phyloP scores from a whole-genome alignment of 2,113 vertebrate genomes.

The Galeopterus variegatus region DNA sequence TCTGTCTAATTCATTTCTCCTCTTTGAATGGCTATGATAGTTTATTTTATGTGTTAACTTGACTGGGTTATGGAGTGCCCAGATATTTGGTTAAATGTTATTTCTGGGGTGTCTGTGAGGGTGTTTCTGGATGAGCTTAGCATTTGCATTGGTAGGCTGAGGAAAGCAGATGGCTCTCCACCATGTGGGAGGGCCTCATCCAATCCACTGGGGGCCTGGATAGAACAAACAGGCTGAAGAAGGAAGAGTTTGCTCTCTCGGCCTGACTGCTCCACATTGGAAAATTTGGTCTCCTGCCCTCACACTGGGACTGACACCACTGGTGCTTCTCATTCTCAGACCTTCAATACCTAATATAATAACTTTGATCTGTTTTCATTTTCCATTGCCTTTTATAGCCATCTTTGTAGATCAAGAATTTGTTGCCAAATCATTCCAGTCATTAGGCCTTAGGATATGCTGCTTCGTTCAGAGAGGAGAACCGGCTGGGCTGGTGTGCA shows the following conservation, averaged over 20 bases:
- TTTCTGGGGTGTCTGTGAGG: not conserved
- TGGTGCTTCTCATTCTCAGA: not conserved
- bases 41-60: not conserved
- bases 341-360: not conserved
- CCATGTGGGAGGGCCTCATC: not conserved
- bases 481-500: not conserved
- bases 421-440: not conserved
- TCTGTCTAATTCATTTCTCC: not conserved
- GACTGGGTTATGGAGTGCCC: not conserved
- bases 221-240: not conserved
- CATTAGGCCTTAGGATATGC: not conserved
- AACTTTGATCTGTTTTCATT: constrained; percentile 30
- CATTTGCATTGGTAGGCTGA: not conserved
- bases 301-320: not conserved
- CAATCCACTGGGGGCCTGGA: not conserved
- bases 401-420: not conserved
- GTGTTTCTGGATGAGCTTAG: not conserved
- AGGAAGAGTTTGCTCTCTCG: not conserved
- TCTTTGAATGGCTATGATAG: not conserved
- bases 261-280: not conserved
- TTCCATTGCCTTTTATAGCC: not conserved
- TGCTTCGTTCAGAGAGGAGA: not conserved
- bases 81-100: not conserved
- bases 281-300: not conserved
- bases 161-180: not conserved